Evolutionary conservation across 30 jellyfish, hydroid and myxozoan species (phyloP).

Genomic region (Cassiopea xamachana): DNA sequence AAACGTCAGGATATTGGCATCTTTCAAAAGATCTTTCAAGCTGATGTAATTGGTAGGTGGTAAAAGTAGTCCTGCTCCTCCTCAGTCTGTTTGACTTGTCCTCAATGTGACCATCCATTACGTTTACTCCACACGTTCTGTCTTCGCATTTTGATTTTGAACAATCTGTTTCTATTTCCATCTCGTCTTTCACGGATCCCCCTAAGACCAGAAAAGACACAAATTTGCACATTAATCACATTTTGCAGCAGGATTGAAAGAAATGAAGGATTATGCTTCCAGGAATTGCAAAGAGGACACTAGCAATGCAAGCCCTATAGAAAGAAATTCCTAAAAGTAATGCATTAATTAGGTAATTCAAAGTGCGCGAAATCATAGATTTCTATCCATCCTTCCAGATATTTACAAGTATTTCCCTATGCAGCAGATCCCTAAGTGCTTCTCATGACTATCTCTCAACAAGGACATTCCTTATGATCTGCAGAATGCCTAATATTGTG

Average conservation of each 20-base stretch:
- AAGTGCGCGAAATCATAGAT: too few relatives aligned
- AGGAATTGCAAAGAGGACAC: too few relatives aligned
- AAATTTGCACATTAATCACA: background rate
- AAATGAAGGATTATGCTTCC: too few relatives aligned
- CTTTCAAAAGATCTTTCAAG: conserved; percentile 68
- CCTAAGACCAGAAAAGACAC: background rate
- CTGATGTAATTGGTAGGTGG: conserved; percentile 69
- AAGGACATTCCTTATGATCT: too few relatives aligned
- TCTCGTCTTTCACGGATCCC: background rate
- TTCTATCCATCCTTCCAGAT: too few relatives aligned
- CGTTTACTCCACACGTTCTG: background rate
- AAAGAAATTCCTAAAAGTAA: too few relatives aligned
- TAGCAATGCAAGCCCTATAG: too few relatives aligned
- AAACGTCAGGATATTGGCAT: conserved; percentile 71
- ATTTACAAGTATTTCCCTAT: too few relatives aligned
- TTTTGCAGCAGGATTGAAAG: background rate
- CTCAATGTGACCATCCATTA: background rate
- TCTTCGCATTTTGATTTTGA: background rate
- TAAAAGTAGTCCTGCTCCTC: conserved; percentile 72
- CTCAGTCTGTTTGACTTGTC: conserved; percentile 55
- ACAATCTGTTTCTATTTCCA: background rate
- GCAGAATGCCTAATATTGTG: too few relatives aligned
- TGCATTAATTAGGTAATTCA: too few relatives aligned
- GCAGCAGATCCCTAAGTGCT: too few relatives aligned
- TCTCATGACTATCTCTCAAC: too few relatives aligned